phyloP scores from a whole-genome alignment of 2,113 vertebrate species.

The Lepisosteus osseus region DNA sequence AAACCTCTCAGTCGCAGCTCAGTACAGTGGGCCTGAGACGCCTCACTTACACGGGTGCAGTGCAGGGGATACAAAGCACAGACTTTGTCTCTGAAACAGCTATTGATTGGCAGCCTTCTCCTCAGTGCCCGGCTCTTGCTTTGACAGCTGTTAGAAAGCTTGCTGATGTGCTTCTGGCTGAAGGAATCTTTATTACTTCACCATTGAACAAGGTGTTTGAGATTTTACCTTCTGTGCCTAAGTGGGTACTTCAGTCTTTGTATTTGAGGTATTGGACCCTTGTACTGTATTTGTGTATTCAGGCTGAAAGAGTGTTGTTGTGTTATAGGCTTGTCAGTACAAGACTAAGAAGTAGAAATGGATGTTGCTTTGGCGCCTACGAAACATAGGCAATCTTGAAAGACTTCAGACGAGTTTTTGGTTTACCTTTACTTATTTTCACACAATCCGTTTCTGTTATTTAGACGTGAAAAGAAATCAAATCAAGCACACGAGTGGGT shows the following conservation, averaged over 20 bases:
- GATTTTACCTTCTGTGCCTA: conserved; percentile 36
- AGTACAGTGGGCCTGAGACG: conserved; percentile 25
- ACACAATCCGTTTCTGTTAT: no score
- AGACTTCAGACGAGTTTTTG: background rate
- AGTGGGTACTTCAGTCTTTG: conserved; percentile 23
- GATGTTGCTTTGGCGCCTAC: conserved; percentile 17
- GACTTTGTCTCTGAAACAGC: conserved; percentile 4
- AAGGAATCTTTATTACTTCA: conserved; percentile 21
- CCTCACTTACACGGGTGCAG: conserved; percentile 21
- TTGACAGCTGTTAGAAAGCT: background rate
- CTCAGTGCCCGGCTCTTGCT: background rate
- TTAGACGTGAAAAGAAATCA: no score
- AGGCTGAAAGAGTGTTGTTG: conserved; percentile 41
- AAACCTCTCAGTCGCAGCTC: conserved; percentile 52
- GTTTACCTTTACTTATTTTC: no score
- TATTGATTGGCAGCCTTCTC: conserved; percentile 15
- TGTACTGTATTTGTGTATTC: conserved; percentile 33
- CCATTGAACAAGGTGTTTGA: conserved; percentile 36
- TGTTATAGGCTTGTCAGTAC: conserved; percentile 45
- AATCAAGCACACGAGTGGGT: no score
- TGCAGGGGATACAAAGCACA: conserved; percentile 8
- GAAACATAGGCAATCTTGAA: background rate
- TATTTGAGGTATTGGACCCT: conserved; percentile 29
- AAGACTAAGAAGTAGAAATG: conserved; percentile 35
- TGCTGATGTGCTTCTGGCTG: conserved; percentile 8